Base-by-base conservation (phyloP, 2,797 vertebrate species). In the Pseudochirops cupreus region DNA sequence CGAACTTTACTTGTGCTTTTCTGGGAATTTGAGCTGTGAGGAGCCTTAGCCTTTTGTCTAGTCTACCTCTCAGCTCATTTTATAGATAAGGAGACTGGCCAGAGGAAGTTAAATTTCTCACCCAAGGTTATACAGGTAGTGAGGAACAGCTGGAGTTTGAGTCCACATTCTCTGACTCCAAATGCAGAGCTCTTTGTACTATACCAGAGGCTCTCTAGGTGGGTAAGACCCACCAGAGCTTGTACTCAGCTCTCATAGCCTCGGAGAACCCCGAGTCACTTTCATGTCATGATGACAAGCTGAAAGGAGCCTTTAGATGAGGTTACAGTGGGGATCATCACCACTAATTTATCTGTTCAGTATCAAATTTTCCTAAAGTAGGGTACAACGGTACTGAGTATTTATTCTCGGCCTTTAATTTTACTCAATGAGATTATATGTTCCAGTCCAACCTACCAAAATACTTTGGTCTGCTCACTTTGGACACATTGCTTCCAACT, bases 351-450 rank as follows among this genome's bases (percentile, higher is more conserved):
- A 53, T 91, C 58, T 94, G 50, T 92, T 96, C 26, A 39, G 13
- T 93, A 54, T 57, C 33, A 16, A 92, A 94, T 96, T 87, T 91
- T 90, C 94, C 94, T 92, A 50, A 92, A 82, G 56, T 14, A 53
- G 62, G 50, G 93, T 29, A 67, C 82, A 82, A 11, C 31, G 91
- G 21, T 62, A 54, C 6, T 89, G 91, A 94, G 39, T 87, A 12
- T 87, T 82, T 82, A 91, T 62, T 74, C 4, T 52, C 59, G 28
- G 5, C 57, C 74, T 92, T 94, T 91, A 56, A 89, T 91, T 95
- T 95, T 74, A 53, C 90, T 95, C 89, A 52, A 33, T 92, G 53
- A 95, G 89, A 95, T 91, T 46, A 29, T 21, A 57, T 53, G 24
- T 59, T 95, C 21, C 10, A n/a, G 82, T 50, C 29, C 56, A 93